Base-by-base conservation (phyloP, 2,797 vertebrate species). In the Thripadectes ignobilis region DNA sequence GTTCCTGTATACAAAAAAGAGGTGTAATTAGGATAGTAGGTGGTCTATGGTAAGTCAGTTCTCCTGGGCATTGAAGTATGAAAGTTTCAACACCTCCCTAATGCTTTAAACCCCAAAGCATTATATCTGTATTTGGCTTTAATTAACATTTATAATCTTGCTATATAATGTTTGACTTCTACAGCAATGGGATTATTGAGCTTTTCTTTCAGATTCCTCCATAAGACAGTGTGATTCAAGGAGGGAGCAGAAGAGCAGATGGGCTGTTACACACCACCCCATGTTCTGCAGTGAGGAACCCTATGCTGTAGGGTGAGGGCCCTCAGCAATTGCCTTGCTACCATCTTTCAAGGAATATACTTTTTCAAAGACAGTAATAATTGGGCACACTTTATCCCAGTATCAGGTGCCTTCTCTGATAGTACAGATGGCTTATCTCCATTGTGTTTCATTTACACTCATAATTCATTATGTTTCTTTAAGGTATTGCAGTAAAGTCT, bases 401-500 rank as follows among this genome's bases (percentile, higher is more conserved):
- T 32, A 67, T 9, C 14, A 71, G 36, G 4, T 4, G 3, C 6
- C 18, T 51, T 87, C 16, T 65, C 18, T 9, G 49, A 15, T 75
- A 18, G 11, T 9, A 46, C 10, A 30, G 11, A 78, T 2, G 12
- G 14, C 30, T 5, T 52, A 68, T 45, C 65, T 45, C 15, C 38
- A 16, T 3, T 10, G 12, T 23, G 6, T 9, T 85, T 29, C 8
- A 29, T 72, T 84, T 71, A 52, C 6, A 63, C 12, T 48, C 2
- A 2, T 12, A 13, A 8, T 49, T 69, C 5, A 68, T 66, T 17
- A 34, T 26, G 9, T 46, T 84, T 91, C 52, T 55, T 59, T 34
- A 36, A 36, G 0, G 0, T 20, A 73, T 21, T 45, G 12, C 2
- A 58, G 6, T 32, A 61, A 46, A 3, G 2, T 24, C 22, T 6